Conservation (phyloP, 2,888 invertebrate genomes). For the Carpatolechia fugitivella region DNA sequence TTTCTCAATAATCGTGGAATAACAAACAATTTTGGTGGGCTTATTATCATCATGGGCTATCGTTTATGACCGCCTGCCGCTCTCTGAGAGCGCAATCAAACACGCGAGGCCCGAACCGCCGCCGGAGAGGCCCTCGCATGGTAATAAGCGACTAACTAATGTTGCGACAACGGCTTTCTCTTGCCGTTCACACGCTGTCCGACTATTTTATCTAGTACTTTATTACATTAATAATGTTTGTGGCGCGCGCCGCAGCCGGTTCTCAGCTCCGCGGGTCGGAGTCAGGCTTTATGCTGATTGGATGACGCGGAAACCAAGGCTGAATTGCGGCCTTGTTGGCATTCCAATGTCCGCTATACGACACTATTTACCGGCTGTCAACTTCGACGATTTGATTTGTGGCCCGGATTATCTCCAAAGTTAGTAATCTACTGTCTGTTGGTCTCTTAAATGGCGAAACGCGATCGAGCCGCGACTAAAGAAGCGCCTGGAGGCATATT, state of each 20-base stretch:
- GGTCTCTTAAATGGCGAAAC: slow-evolving; percentile 37
- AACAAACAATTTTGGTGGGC: slow-evolving; percentile 34
- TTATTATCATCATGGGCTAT: slow-evolving; percentile 44
- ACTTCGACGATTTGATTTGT: slow-evolving; percentile 51
- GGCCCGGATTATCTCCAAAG: slow-evolving; percentile 17
- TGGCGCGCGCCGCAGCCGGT: slow-evolving; percentile 71
- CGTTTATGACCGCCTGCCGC: slow-evolving; percentile 40
- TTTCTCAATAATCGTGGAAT: slow-evolving; percentile 31
- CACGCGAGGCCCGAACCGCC: slow-evolving; percentile 45
- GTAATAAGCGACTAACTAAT: slow-evolving; percentile 56
- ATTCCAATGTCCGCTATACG: slow-evolving; percentile 60
- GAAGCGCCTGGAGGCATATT: slow-evolving; percentile 39
- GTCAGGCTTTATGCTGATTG: slow-evolving; percentile 67
- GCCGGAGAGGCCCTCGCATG: slow-evolving; percentile 49
- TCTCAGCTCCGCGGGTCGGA: slow-evolving; percentile 54
- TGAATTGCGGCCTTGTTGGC: slow-evolving; percentile 69
- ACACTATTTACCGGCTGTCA: slow-evolving; percentile 58
- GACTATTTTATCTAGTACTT: slow-evolving; percentile 72
- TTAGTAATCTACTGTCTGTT: background rate
- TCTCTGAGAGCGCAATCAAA: slow-evolving; percentile 42
- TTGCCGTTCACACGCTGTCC: slow-evolving; percentile 75
- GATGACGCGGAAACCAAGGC: slow-evolving; percentile 75
- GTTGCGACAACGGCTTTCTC: slow-evolving; percentile 75
- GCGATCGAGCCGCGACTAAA: slow-evolving; percentile 41
- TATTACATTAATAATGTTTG: slow-evolving; percentile 73